Conservation (phyloP, 2,797 vertebrate genomes). For the Aythya fuligula region DNA sequence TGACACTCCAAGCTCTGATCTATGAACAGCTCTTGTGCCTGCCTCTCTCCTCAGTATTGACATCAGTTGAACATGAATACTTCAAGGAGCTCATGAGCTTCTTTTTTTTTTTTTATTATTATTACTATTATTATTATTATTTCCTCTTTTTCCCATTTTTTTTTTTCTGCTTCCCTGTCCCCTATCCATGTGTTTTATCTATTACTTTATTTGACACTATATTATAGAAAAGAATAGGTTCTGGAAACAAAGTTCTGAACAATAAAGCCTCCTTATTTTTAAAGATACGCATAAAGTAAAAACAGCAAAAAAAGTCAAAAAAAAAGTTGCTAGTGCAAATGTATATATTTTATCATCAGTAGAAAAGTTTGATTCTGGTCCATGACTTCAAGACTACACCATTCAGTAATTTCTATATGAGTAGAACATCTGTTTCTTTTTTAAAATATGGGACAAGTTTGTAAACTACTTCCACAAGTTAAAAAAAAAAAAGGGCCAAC, state of each 20-base stretch:
- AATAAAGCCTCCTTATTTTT: neutral
- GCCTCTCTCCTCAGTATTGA: neutral
- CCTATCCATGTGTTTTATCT: neutral
- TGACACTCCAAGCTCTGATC: neutral
- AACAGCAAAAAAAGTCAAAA: conserved; percentile 3
- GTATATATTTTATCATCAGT: neutral
- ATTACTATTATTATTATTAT: too few species aligned
- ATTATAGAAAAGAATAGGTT: neutral
- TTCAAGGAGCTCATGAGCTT: neutral
- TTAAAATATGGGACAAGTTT: neutral
- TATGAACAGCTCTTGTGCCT: neutral
- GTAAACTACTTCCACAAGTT: neutral
- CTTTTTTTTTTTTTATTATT: too few species aligned
- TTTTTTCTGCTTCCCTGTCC: neutral
- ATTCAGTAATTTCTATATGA: neutral
- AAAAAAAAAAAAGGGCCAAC: too few species aligned
- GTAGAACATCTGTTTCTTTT: neutral
- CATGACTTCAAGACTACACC: neutral
- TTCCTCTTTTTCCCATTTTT: neutral
- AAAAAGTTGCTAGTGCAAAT: neutral
- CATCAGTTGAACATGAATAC: neutral
- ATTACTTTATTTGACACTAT: neutral
- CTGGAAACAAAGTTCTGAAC: neutral
- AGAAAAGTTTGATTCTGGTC: neutral
- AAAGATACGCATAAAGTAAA: neutral